Base-by-base conservation (phyloP, 2,888 invertebrate genomes). In the Hydropsyche betteni region DNA sequence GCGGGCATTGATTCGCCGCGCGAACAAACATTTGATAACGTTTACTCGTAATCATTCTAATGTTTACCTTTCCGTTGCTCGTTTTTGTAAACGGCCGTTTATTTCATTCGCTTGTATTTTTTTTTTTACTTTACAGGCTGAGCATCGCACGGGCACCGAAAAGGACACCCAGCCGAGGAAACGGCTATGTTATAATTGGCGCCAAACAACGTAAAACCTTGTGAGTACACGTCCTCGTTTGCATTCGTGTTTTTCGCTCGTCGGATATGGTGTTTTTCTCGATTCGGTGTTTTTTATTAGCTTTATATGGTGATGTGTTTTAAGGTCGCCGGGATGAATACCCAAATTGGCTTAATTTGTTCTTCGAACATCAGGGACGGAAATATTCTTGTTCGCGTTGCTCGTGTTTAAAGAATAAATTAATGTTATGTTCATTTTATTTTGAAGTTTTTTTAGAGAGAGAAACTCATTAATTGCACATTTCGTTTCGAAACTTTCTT, bases 121-220 rank as follows among this genome's bases (percentile, higher is more conserved):
- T 58, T 34, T 64, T 36, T 64, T 64, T n/a, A 55, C 34, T 64
- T 61, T 64, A 36, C 64, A 64, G 64, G 10, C n/a, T n/a, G 64
- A 64, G 36, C 36, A 36, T 64, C 14, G 36, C 12, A 36, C 36
- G 1, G 12, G 34, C 12, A 4, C 14, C 64, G 33, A 58, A 24
- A 34, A 10, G 64, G 44, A 44, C 64, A 64, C n/a, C 34, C 1
- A 16, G 6, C 10, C 36, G 12, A 36, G 36, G 34, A 64, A 64
- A 36, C 5, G 34, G 34, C 36, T 10, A 64, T 64, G 64, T 64
- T 36, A 64, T 64, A 24, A 34, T n/a, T 34, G 64, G 33, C 36
- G n/a, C 34, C 2, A 64, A 34, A 64, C 34, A 12, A 36, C 64
- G 34, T 64, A 36, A 36, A 64, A n/a, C 64, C 64, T 64, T 64